Evolutionary conservation across 30 jellyfish, hydroid and myxozoan species (phyloP), one percentile per base, ranked within the genome.

Genomic region (Nemopilema nomurai): DNA sequence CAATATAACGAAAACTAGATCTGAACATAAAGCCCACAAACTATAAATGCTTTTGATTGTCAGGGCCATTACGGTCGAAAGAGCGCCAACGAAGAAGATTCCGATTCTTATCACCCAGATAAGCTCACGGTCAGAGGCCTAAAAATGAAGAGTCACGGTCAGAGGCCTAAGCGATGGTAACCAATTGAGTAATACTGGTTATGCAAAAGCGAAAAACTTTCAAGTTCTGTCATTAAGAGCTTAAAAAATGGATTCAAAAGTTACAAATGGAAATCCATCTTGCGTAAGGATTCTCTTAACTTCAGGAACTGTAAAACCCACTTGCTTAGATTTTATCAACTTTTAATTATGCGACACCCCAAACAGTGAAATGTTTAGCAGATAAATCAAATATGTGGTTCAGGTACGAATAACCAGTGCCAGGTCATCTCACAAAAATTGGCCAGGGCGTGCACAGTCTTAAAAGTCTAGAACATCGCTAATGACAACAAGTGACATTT

Each of bases 111-210:
- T 83, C 20, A 90, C 99, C 97, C 97, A 81, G 27, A 81, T 67
- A 16, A 90, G 72, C 71, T 95, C 99, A 69, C 82, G 86, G 33
- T 81, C 92, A 18, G 99, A 89, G 4, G 99, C 97, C 99, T 95
- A 77, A n/a, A 72, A n/a, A 71, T 57, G 53, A 21, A 76, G 25
- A 41, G 57, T 13, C 13, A 41, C 57, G 13, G 6, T 41, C 13
- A 13, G 9, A 41, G 13, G 57, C 6, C n/a, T n/a, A 41, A 41
- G 13, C 6, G 6, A 41, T 41, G 13, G 13, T 41, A 41, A 41
- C 13, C 6, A 41, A 3, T 6, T 3, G 6, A 41, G 13, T 13
- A 41, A 41, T 41, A 41, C 13, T 41, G 9, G 6, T 41, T 13
- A 41, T 41, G 6, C 13, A 41, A 13, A 13, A 13, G 6, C 13